Base-by-base conservation (phyloP, 2,797 vertebrate genomes). In the Pseudochromis fuscus region DNA sequence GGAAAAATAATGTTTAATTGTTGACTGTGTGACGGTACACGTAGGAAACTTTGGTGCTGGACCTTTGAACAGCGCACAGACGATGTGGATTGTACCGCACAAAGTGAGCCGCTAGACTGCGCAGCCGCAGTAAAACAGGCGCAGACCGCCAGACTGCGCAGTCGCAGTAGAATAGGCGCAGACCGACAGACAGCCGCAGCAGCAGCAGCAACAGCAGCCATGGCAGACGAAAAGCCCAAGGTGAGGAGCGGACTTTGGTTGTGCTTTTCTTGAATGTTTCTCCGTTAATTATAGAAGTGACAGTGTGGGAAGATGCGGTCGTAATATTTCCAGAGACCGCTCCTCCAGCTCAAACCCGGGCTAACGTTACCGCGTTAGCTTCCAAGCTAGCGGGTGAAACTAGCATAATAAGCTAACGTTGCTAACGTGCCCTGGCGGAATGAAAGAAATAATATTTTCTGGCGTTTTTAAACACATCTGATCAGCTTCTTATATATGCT, bases 221-320 rank as follows among this genome's bases (percentile, higher is more conserved):
- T 97, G 97, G 96, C 96, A 87, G 96, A 97, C 94, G 96, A 97
- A 81, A 97, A 97, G 87, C 95, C 96, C 64, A 98, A 97, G 96
- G 97, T 97, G 87, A 93, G 93, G 19, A 72, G 37, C 15, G 7
- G 7, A 2, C 24, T 67, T 6, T 68, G 7, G 19, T 3, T 13
- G 3, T 1, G 19, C 8, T 1, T 28, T 37, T 35, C 11, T 48
- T 9, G 13, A 11, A 10, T 1, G 1, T 0, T 0, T 21, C 6
- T 19, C 40, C 3, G 0, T 0, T 24, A 2, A 3, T 3, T 8
- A 3, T 11, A 0, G 2, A 28, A 0, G 1, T 3, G 1, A 0
- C 3, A 12, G 3, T 0, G 1, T 2, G 5, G 4, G 35, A 57
- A 38, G n/a, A n/a, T n/a, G 2, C 2, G 7, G 9, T 11, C 1